These are phyloP conservation scores for Motacilla alba DNA, from an alignment of 2,113 vertebrate genomes.

Conservation along the genomic window DNA sequence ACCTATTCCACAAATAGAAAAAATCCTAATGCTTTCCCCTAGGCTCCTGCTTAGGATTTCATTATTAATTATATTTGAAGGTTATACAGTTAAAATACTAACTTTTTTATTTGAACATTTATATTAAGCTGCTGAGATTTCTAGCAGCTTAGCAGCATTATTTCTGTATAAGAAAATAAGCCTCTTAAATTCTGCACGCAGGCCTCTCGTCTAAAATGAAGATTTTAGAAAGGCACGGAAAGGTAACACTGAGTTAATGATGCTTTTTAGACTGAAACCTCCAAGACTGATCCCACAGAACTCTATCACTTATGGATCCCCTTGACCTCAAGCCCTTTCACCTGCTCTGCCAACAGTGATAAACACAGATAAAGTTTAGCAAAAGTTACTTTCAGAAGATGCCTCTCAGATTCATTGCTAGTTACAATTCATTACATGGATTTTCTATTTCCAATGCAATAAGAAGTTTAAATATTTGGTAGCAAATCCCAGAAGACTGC, in stretches of 20 bases:
- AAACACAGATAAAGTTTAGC: slow-evolving; percentile 11
- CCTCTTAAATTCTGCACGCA: slow-evolving; percentile 63
- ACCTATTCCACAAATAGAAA: slow-evolving; percentile 68
- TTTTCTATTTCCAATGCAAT: neutral
- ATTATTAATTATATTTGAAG: slow-evolving; percentile 74
- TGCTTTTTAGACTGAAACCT: slow-evolving; percentile 49
- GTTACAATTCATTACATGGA: neutral
- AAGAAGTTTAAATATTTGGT: neutral
- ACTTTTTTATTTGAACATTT: slow-evolving; percentile 74
- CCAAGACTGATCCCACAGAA: neutral
- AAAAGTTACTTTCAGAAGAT: neutral
- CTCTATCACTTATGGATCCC: neutral
- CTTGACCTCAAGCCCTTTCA: neutral
- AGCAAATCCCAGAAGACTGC: neutral
- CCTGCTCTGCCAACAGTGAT: neutral
- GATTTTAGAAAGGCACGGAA: slow-evolving; percentile 56
- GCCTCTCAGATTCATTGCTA: neutral
- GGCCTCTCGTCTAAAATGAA: slow-evolving; percentile 63
- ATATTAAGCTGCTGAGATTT: slow-evolving; percentile 73
- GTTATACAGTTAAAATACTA: slow-evolving; percentile 72
- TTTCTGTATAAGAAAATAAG: slow-evolving; percentile 70
- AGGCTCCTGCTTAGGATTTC: slow-evolving; percentile 61
- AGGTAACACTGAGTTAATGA: slow-evolving; percentile 48
- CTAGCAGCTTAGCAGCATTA: slow-evolving; percentile 69
- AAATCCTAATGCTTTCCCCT: slow-evolving; percentile 54